Evolutionary conservation across 2,888 invertebrate species (phyloP).

Genomic region (Matsumyia berberina): DNA sequence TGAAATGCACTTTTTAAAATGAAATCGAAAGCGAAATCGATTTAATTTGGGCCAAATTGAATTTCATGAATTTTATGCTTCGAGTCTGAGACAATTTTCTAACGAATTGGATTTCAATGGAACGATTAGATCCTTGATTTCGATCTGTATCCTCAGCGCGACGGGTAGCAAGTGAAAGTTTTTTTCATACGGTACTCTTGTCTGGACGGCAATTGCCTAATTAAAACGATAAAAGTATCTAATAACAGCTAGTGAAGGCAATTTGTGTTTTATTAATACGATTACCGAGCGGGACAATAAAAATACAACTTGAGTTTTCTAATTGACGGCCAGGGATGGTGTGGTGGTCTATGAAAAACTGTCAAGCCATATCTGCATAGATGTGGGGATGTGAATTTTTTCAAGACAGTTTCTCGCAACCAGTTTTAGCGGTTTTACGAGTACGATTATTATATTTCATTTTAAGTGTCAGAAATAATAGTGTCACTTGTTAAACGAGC

Average conservation of each 20-base stretch:
- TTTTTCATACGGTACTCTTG: slow-evolving; percentile 1
- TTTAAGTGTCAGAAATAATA: slow-evolving; percentile 41
- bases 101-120: slow-evolving; percentile 44
- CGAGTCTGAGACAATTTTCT: neutral
- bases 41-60: slow-evolving; percentile 67
- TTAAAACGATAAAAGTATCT: slow-evolving; percentile 73
- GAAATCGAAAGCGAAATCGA: slow-evolving; percentile 75
- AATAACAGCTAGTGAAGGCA: slow-evolving; percentile 70
- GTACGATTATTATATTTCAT: neutral
- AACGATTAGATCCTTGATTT: slow-evolving; percentile 45
- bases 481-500: slow-evolving; percentile 38
- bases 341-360: slow-evolving; percentile 45
- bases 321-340: slow-evolving; percentile 39
- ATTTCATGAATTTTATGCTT: slow-evolving; percentile 43
- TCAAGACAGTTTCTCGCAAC: slow-evolving; percentile 15
- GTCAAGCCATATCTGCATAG: neutral
- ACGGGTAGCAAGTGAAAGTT: slow-evolving; percentile 66
- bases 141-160: slow-evolving; percentile 32
- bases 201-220: slow-evolving; percentile 63
- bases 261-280: slow-evolving; percentile 72
- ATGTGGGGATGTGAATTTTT: neutral
- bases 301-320: slow-evolving; percentile 30
- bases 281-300: slow-evolving; percentile 45
- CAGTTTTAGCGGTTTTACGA: slow-evolving; percentile 30
- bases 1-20: slow-evolving; percentile 58